Evolutionary conservation across 2,888 invertebrate species (phyloP).

Genomic region (Galerucella nymphaeae): DNA sequence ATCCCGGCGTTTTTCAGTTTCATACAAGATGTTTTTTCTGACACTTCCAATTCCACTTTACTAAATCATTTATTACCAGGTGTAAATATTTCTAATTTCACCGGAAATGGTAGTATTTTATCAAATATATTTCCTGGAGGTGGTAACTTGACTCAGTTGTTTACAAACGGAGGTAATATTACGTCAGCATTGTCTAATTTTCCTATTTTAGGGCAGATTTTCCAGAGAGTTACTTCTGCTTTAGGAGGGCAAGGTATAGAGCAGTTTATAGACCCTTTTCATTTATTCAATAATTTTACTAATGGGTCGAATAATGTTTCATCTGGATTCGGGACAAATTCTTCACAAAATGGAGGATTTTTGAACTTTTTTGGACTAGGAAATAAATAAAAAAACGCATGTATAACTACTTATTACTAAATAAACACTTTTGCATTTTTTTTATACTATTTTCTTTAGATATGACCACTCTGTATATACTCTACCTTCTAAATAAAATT

Average conservation of each 20-base stretch:
- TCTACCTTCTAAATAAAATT: too few relatives aligned
- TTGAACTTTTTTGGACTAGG: neutral
- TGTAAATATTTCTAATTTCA: slow-evolving; percentile 6
- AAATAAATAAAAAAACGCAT: neutral
- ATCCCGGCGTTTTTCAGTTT: slow-evolving; percentile 29
- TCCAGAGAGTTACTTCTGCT: neutral
- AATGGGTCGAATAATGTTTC: neutral
- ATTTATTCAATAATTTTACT: neutral
- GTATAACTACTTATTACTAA: neutral
- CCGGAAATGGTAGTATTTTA: slow-evolving; percentile 15
- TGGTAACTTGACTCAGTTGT: slow-evolving; percentile 8
- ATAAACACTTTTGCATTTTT: neutral
- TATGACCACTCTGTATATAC: too few relatives aligned
- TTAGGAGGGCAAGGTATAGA: slow-evolving; percentile 2
- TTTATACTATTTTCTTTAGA: neutral
- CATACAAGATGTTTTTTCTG: slow-evolving; percentile 4
- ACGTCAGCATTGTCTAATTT: slow-evolving; percentile 16
- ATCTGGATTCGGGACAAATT: neutral
- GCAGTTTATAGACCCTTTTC: slow-evolving; percentile 4
- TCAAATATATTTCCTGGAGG: slow-evolving; percentile 20
- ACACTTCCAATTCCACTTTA: neutral
- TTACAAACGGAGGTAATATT: slow-evolving; percentile 13
- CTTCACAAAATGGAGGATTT: slow-evolving; percentile 6
- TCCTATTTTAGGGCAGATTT: slow-evolving; percentile 19
- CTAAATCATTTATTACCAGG: slow-evolving; percentile 21